Evolutionary conservation across 2,797 vertebrate species (phyloP), one percentile per base, ranked within the genome.

Genomic region (Acomys russatus): DNA sequence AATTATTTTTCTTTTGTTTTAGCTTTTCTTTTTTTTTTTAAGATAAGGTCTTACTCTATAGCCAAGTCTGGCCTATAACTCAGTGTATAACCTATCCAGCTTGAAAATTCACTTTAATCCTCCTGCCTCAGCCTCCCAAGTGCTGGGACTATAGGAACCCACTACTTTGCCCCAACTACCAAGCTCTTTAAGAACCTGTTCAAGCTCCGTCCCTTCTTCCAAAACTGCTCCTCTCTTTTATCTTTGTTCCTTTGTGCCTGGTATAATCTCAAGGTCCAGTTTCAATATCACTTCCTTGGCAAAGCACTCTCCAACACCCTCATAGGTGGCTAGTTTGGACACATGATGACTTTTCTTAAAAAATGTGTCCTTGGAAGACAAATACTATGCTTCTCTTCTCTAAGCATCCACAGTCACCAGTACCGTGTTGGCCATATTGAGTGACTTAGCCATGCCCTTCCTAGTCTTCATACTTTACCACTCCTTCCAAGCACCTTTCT

Each of bases 221-320:
- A 22, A 83, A 85, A 96, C 71, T 68, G 56, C 20, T 78, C 68
- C 92, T 90, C 30, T 90, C 20, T 90, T 33, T 30, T 22, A 79
- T 22, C 51, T 33, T 89, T 35, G 30, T 44, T 33, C 2, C 82
- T 92, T 93, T 82, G 28, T 91, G 28, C 78, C 44, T 91, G 2
- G 79, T 94, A 76, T 92, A 96, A 74, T 86, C 59, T 87, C 74
- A 91, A 95, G 22, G 54, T 91, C 66, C 23, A 83, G 20, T 90
- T 92, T 86, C 23, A 59, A 70, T 12, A 83, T 88, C 78, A 88
- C 9, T 85, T 88, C 70, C 30, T 96, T 77, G 79, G 77, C 70
- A 88, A 94, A 94, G 49, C 9, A 85, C 90, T 85, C 88, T 79
- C 66, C 6, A 86, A 74, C 11, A 83, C 35, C 80, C 44, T 56